These are phyloP conservation scores for Todus mexicanus DNA, from an alignment of 2,797 vertebrate species.

Conservation along the genomic window DNA sequence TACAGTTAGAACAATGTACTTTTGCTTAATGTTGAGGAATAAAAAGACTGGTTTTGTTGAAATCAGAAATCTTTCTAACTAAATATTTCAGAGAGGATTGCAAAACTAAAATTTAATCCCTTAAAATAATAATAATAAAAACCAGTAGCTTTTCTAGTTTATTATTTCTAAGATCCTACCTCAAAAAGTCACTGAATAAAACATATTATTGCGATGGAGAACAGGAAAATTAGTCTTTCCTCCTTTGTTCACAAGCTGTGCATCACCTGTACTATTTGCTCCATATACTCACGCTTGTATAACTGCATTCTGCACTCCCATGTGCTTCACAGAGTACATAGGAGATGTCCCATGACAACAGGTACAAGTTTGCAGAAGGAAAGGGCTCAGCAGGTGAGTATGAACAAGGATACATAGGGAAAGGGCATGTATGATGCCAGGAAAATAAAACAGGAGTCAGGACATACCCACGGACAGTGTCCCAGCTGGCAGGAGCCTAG, in stretches of 20 bases:
- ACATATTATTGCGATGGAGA: background rate
- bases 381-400: background rate
- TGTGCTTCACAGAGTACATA: fast-evolving
- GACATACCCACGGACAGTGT: background rate
- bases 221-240: background rate
- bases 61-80: background rate
- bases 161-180: background rate
- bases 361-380: background rate
- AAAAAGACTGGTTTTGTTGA: background rate
- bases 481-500: background rate
- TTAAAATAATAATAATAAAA: background rate
- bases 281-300: background rate
- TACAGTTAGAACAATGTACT: background rate
- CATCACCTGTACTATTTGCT: background rate
- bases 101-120: background rate
- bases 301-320: background rate
- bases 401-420: background rate
- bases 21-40: background rate
- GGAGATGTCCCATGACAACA: background rate
- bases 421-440: background rate
- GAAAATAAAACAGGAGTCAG: background rate
- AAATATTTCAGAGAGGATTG: background rate
- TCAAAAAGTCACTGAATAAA: background rate
- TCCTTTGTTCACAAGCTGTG: background rate
- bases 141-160: background rate